phyloP scores from a whole-genome alignment of 1,140 invertebrate genomes.

The Rhagoletis zephyria region DNA sequence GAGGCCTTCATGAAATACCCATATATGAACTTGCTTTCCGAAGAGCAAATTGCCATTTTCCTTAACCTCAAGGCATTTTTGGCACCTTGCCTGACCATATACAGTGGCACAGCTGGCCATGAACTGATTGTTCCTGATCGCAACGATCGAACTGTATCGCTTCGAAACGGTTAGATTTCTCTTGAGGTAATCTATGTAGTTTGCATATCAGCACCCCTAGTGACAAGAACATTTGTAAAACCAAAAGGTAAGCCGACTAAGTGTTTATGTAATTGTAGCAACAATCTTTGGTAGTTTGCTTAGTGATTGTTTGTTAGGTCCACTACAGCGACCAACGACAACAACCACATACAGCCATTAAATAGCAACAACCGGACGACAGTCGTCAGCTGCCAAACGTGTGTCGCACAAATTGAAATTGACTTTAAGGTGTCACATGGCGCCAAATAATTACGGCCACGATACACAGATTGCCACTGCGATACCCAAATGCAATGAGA shows the following conservation, averaged over 20 bases:
- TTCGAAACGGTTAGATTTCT: no score
- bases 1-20: no score
- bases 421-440: constrained; percentile 51
- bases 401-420: constrained; percentile 27
- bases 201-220: neutral
- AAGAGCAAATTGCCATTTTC: no score
- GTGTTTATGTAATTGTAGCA: constrained; percentile 9
- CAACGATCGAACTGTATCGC: no score
- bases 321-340: neutral
- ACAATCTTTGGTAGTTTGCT: neutral
- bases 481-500: constrained; percentile 44
- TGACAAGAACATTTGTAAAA: constrained; percentile 1
- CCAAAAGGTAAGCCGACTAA: neutral
- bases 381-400: constrained; percentile 34
- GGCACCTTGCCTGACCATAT: no score
- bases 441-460: constrained; percentile 48
- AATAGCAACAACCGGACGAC: constrained; percentile 25
- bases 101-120: no score
- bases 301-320: neutral
- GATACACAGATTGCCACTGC: constrained; percentile 32
- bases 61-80: no score
- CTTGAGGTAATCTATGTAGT: no score
- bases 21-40: no score
- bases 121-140: no score
- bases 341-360: neutral